Percentiles rank a stretch among this genome's conserved stretches.
These are phyloP conservation scores for Zelleria hepariella DNA, from an alignment of 2,888 invertebrate species.

Conservation along the genomic window DNA sequence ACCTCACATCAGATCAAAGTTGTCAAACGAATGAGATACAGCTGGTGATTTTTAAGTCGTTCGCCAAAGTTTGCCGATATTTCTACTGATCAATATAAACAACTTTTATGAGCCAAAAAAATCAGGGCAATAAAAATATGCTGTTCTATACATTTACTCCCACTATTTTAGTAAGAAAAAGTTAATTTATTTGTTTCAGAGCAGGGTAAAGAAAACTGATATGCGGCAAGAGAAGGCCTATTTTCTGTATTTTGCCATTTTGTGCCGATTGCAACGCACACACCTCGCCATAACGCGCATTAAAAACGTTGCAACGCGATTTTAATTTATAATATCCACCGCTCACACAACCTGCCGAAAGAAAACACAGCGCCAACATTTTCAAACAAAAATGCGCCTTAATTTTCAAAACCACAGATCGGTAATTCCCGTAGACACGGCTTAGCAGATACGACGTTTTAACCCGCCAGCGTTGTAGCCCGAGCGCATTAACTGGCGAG, in stretches of 20 bases:
- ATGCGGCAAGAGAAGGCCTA: not conserved
- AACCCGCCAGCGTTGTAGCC: slow-evolving; percentile 30
- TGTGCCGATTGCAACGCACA: slow-evolving; percentile 48
- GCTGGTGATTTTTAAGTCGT: too few species aligned
- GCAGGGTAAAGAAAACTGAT: too few species aligned
- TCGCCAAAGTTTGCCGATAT: too few species aligned
- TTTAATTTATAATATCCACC: slow-evolving; percentile 53
- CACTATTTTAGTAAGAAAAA: too few species aligned
- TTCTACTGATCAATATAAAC: too few species aligned
- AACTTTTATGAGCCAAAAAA: too few species aligned
- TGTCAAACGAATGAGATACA: too few species aligned
- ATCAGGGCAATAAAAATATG: too few species aligned
- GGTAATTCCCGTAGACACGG: slow-evolving; percentile 25
- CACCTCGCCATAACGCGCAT: slow-evolving; percentile 40
- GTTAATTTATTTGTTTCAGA: too few species aligned
- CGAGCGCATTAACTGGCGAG: slow-evolving; percentile 68
- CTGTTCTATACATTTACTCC: too few species aligned
- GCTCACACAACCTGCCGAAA: slow-evolving; percentile 7
- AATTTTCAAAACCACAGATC: slow-evolving; percentile 24
- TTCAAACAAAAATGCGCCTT: not conserved
- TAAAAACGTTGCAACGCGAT: slow-evolving; percentile 55
- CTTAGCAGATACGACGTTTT: slow-evolving; percentile 28
- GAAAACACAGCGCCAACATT: not conserved
- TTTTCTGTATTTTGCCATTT: not conserved
- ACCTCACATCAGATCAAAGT: too few species aligned